Conservation (phyloP, 2,113 vertebrate species). For the Nerophis lumbriciformis region DNA sequence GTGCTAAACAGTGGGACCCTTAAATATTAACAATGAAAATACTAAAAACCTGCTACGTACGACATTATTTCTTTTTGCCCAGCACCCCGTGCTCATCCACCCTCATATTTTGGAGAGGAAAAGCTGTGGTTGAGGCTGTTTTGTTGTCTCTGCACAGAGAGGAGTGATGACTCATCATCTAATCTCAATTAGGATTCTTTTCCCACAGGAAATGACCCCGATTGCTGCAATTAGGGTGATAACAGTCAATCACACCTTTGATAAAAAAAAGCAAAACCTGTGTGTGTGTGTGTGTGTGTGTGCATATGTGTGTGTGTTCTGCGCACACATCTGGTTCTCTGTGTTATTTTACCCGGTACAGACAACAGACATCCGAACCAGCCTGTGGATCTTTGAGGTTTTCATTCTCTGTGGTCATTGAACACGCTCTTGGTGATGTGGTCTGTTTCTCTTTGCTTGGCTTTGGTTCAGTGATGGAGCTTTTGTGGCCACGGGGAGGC, state of each 20-base stretch:
- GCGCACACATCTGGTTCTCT: slow-evolving; percentile 22
- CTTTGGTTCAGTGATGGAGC: slow-evolving; percentile 26
- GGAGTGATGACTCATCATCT: slow-evolving; percentile 29
- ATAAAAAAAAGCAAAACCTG: slow-evolving; percentile 11
- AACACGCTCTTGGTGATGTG: slow-evolving; percentile 25
- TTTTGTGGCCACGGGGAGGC: slow-evolving; percentile 21
- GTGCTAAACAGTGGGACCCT: too few relatives aligned
- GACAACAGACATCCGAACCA: slow-evolving; percentile 25
- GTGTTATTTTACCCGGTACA: slow-evolving; percentile 5
- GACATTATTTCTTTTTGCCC: too few relatives aligned
- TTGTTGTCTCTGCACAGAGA: slow-evolving; percentile 7
- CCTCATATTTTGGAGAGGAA: slow-evolving; percentile 16
- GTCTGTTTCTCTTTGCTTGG: slow-evolving; percentile 43
- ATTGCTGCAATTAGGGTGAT: slow-evolving; percentile 50
- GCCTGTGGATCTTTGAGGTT: slow-evolving; percentile 29
- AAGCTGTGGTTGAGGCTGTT: slow-evolving; percentile 3
- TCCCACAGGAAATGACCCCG: slow-evolving; percentile 50
- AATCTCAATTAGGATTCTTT: slow-evolving; percentile 26
- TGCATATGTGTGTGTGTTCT: not conserved
- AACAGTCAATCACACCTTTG: slow-evolving; percentile 41
- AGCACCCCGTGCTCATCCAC: too few relatives aligned
- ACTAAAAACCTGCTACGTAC: too few relatives aligned
- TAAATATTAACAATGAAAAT: too few relatives aligned
- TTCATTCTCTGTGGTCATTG: slow-evolving; percentile 38
- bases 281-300: not conserved